A percentile compares a stretch with the other conserved stretches of the same genome.
These are phyloP conservation scores for Greenwoodochromis staneri DNA, from an alignment of 2,113 vertebrate species.

Conservation along the genomic window DNA sequence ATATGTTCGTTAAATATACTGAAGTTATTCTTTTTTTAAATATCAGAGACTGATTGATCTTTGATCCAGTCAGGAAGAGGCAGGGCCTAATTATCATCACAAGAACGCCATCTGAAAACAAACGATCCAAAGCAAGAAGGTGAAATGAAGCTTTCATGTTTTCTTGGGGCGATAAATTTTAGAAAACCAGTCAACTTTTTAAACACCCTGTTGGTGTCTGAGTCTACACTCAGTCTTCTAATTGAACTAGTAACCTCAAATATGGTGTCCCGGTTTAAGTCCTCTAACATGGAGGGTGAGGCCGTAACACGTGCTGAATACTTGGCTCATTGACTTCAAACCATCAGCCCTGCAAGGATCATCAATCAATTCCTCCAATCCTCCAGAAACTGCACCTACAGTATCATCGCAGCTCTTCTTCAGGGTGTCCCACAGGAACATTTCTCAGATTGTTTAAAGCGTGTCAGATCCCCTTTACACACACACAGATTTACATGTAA, in stretches of 20 bases:
- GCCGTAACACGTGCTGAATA: not conserved
- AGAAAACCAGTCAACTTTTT: not conserved
- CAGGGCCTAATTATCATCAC: not conserved
- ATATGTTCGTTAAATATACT: not conserved
- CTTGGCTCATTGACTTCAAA: conserved; percentile 10
- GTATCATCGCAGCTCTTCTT: not conserved
- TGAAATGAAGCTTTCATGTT: not conserved
- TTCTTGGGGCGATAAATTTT: not conserved
- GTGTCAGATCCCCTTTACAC: not conserved
- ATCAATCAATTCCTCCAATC: not conserved
- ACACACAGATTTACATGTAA: not conserved
- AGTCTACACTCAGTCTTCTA: not conserved
- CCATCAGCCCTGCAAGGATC: not conserved
- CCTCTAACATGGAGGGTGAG: not conserved
- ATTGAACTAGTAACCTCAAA: not conserved
- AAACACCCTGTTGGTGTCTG: not conserved
- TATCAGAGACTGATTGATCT: not conserved
- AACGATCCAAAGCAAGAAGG: not conserved
- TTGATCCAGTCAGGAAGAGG: not conserved
- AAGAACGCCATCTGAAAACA: not conserved
- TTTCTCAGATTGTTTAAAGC: not conserved
- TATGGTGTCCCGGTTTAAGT: not conserved
- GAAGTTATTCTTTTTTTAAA: rapidly evolving
- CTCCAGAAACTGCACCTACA: not conserved
- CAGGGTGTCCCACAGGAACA: not conserved